Evolutionary conservation across 2,888 invertebrate genomes (phyloP).

Genomic region (Xiphydria camelus): DNA sequence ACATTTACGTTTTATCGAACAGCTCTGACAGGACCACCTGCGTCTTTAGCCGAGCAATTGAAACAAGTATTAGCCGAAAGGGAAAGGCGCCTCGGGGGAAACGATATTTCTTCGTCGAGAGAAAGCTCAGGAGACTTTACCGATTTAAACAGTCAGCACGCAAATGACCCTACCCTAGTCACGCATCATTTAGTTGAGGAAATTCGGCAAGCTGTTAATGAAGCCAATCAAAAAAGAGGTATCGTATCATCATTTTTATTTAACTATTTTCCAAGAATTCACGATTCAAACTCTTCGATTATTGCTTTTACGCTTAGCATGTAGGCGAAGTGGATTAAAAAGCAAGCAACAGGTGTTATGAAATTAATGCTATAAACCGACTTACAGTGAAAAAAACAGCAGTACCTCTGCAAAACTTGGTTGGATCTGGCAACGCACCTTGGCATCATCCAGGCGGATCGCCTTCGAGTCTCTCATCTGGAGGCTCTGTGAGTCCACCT

Average conservation of each 20-base stretch:
- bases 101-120: conserved; percentile 58
- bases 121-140: conserved; percentile 68
- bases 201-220: conserved; percentile 85
- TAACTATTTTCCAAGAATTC: no score
- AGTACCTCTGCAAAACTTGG: conserved; percentile 65
- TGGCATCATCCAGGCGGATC: conserved; percentile 66
- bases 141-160: conserved; percentile 65
- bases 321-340: background rate
- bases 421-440: conserved; percentile 48
- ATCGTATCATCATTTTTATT: no score
- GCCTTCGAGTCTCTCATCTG: conserved; percentile 69
- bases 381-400: conserved; percentile 68
- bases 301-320: no score
- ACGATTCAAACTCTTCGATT: no score
- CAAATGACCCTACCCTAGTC: conserved; percentile 70
- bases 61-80: conserved; percentile 86
- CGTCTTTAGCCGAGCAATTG: conserved; percentile 82
- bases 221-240: conserved; percentile 88
- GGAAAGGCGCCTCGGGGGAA: conserved; percentile 71
- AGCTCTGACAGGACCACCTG: conserved; percentile 68
- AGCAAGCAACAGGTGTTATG: background rate
- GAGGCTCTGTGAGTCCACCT: conserved; percentile 55
- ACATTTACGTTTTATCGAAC: background rate
- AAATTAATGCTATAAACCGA: conserved; percentile 15
- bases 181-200: conserved; percentile 84